Evolutionary conservation across 2,113 vertebrate species (phyloP), one percentile per base, ranked within the genome.

Genomic region (Corydoras maculifer): DNA sequence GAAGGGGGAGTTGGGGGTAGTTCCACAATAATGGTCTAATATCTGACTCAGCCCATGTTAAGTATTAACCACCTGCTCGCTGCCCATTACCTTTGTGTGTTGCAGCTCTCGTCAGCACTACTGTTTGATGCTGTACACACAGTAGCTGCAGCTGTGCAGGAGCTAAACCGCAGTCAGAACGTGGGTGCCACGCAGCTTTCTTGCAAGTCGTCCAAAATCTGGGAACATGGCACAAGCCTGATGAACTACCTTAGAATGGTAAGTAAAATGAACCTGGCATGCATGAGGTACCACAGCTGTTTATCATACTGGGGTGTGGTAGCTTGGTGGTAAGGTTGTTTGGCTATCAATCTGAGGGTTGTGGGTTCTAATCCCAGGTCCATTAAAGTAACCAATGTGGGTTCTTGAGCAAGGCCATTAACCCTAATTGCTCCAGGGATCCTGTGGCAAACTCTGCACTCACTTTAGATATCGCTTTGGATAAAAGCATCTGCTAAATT

Each of bases 231-330:
- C 73, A 99, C 97, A 84, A 99, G 97, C 86, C 91, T 99, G 76
- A 98, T 98, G 97, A 99, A 99, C 87, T 98, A 99, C 86, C 90
- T 99, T 82, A 91, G 96, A 85, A 97, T 98, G 95, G 96, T 98
- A 90, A 97, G 94, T 25, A 25, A 25, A 25, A 25, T 25, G 18
- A 25, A 25, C 18, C 18, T 25, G 18, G 18, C 18, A 25, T 25
- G 18, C 18, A 25, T 25, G 18, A 25, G 18, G 18, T 25, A 25
- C 18, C 18, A 25, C 18, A 25, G 18, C 18, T 25, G 18, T 25
- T 25, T 25, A 25, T 25, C 18, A 25, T 25, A 25, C 18, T 25
- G 18, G 18, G 18, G 18, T 25, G 18, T 25, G 18, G 18, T 25
- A 25, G 18, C 18, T 25, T 25, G 18, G 18, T 25, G 18, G 18